phyloP scores from a whole-genome alignment of 2,888 invertebrate species.

The Quadroppia sp. region DNA sequence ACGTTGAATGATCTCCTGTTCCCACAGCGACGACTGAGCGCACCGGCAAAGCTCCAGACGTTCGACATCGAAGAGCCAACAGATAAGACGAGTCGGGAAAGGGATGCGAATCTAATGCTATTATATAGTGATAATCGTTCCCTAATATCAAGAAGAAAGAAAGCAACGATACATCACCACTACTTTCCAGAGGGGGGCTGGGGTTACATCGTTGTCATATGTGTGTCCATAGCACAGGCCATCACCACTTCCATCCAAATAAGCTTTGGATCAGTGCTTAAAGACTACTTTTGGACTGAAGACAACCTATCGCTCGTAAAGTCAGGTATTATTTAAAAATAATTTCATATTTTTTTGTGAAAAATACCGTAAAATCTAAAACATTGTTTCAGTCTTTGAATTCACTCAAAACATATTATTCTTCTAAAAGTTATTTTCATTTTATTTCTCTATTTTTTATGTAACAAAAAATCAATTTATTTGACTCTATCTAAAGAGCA shows the following conservation, averaged over 20 bases:
- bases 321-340: constrained; percentile 12
- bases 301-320: not conserved
- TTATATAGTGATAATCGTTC: constrained; percentile 31
- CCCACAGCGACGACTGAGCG: constrained; percentile 8
- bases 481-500: not conserved
- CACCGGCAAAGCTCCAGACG: constrained; percentile 29
- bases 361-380: not conserved
- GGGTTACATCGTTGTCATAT: constrained; percentile 54
- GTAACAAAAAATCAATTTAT: not conserved
- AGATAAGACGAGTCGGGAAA: not conserved
- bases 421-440: not conserved
- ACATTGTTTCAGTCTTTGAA: not conserved
- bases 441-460: not conserved
- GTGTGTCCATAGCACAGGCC: constrained; percentile 53
- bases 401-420: not conserved
- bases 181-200: constrained; percentile 69
- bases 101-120: not conserved
- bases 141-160: constrained; percentile 3
- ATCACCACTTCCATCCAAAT: constrained; percentile 52
- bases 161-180: constrained; percentile 62
- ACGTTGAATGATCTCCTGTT: not conserved
- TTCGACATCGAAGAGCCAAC: not conserved
- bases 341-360: not conserved
- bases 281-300: not conserved
- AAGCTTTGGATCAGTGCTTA: constrained; percentile 3